These are phyloP conservation scores for Oscheius sp. DNA, from an alignment of 1,140 invertebrate species.

Conservation along the genomic window DNA sequence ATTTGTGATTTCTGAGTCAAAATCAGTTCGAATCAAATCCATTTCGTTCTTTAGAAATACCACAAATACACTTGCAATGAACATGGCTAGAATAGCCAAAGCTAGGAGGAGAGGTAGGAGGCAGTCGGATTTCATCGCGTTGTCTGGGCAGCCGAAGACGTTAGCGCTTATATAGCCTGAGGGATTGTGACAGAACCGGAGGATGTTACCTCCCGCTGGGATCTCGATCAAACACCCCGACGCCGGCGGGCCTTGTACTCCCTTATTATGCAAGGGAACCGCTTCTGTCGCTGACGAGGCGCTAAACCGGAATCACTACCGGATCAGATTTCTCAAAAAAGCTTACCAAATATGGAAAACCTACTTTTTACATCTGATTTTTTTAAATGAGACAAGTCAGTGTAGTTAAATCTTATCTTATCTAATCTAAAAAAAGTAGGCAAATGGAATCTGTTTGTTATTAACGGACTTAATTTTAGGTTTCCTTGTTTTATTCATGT, in stretches of 20 bases:
- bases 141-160: too few relatives aligned
- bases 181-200: background rate
- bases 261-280: background rate
- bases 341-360: background rate
- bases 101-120: background rate
- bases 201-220: background rate
- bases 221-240: background rate
- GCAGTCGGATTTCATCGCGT: background rate
- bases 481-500: too few relatives aligned
- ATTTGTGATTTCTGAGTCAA: background rate
- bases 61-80: background rate
- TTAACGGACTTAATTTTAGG: too few relatives aligned
- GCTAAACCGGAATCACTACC: background rate
- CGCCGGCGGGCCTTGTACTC: too few relatives aligned
- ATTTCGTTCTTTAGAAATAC: constrained; percentile 13
- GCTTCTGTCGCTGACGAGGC: background rate
- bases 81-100: background rate
- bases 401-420: too few relatives aligned
- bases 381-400: too few relatives aligned
- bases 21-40: background rate
- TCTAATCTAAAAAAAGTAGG: too few relatives aligned
- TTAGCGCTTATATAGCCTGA: too few relatives aligned
- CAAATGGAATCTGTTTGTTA: too few relatives aligned
- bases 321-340: background rate
- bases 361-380: too few relatives aligned